Conservation (phyloP, 2,888 invertebrate genomes). For the Axea sp. region DNA sequence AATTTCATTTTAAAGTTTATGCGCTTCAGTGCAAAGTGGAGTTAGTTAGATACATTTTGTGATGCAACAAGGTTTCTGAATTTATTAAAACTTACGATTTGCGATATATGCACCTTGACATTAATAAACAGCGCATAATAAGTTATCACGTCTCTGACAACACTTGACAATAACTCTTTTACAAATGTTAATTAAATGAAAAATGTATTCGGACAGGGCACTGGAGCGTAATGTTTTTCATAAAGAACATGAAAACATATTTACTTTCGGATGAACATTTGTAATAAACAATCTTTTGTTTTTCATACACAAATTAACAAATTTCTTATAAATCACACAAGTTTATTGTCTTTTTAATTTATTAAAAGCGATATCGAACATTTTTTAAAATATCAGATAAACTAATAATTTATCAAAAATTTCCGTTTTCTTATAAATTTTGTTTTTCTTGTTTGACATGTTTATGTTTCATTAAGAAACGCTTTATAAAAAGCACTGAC, state of each 20-base stretch:
- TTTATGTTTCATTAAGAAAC: too few species aligned
- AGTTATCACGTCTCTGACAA: slow-evolving; percentile 31
- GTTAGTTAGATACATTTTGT: too few species aligned
- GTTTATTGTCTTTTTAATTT: too few species aligned
- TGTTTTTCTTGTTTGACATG: too few species aligned
- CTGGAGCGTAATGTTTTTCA: slow-evolving; percentile 23
- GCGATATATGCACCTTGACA: slow-evolving; percentile 39
- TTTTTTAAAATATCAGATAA: too few species aligned
- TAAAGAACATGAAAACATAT: not conserved
- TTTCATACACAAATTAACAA: too few species aligned
- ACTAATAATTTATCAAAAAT: too few species aligned
- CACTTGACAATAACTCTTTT: slow-evolving; percentile 37
- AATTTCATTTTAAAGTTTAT: too few species aligned
- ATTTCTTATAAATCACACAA: not conserved
- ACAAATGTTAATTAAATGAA: slow-evolving; percentile 34
- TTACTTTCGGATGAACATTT: not conserved
- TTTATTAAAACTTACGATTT: slow-evolving; percentile 31
- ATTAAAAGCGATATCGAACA: too few species aligned
- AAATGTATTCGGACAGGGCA: slow-evolving; percentile 37
- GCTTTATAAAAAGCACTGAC: too few species aligned
- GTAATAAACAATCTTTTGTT: not conserved
- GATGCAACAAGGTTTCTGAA: slow-evolving; percentile 26
- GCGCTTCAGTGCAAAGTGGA: too few species aligned
- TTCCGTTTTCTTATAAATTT: too few species aligned
- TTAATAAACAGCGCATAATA: slow-evolving; percentile 35